Evolutionary conservation across 2,888 invertebrate species (phyloP).

Genomic region (Alcis repandata): DNA sequence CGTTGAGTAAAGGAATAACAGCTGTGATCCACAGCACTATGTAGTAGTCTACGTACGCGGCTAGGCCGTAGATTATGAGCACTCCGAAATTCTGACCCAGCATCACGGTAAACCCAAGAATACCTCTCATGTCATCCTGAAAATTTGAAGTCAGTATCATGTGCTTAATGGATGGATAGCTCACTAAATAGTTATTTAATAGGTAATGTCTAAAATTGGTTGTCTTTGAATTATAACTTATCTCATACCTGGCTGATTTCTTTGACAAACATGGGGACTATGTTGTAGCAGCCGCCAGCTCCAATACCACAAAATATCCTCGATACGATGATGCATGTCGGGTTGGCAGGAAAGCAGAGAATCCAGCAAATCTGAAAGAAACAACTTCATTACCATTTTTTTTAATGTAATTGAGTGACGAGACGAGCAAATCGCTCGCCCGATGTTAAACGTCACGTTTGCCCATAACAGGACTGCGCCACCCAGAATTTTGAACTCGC

Average conservation of each 20-base stretch:
- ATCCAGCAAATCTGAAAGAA: constrained; percentile 58
- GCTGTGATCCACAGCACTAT: constrained; percentile 60
- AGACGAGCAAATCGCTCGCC: too few species aligned
- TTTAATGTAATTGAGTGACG: too few species aligned
- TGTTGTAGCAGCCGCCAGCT: constrained; percentile 61
- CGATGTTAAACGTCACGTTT: too few species aligned
- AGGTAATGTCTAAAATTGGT: too few species aligned
- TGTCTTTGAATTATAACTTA: too few species aligned
- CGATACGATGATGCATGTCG: constrained; percentile 58
- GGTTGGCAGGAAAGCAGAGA: constrained; percentile 51
- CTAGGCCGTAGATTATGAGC: constrained; percentile 63
- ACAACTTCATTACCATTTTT: too few species aligned
- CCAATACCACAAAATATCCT: constrained; percentile 59
- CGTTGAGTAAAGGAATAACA: constrained; percentile 54
- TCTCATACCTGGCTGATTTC: constrained; percentile 61
- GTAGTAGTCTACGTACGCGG: constrained; percentile 64
- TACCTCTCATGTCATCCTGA: constrained; percentile 61
- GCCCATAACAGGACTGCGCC: too few species aligned
- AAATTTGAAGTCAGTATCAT: too few species aligned
- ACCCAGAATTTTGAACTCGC: too few species aligned
- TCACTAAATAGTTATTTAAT: too few species aligned
- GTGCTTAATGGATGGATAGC: too few species aligned
- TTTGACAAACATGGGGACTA: constrained; percentile 66
- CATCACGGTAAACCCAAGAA: constrained; percentile 56
- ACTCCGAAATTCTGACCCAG: constrained; percentile 62